Evolutionary conservation across 2,113 vertebrate species (phyloP), one percentile per base, ranked within the genome.

Genomic region (Hippolais icterina): DNA sequence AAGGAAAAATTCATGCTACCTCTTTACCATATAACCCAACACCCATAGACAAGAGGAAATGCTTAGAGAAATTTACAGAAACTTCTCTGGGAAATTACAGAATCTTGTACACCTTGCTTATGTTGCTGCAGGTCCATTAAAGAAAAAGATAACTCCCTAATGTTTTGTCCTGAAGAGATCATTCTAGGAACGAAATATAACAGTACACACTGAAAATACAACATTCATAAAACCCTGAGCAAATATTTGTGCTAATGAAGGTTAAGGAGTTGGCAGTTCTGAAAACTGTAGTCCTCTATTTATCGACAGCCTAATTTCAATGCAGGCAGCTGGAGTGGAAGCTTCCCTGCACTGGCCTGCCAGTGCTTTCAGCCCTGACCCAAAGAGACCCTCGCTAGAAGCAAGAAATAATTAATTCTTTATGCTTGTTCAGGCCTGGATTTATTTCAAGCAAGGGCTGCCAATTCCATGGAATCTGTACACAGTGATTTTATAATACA

Each of bases 201-300:
- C n/a, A 81, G 81, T 1, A 85, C 78, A 91, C 76, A 90, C 61
- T 83, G 85, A 92, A 95, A 96, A 95, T 23, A 77, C 52, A 88
- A 95, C 94, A 91, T 95, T 83, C 90, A 95, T 95, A 95, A 96
- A 90, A 59, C 74, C 64, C 76, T 91, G 80, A 90, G 96, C 92
- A 97, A 97, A 97, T 97, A 97, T 97, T 97, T 97, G 91, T 92
- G 83, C 79, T 97, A 97, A 95, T 96, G 94, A 96, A 97, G 88
- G 89, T 92, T 95, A 97, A 97, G 96, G 90, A 97, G 92, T 28
- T 93, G 95, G 92, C 83, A 93, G 93, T 81, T 57, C 72, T 91
- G 96, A 83, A 93, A 90, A 97, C 95, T 96, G 97, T 93, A 93
- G 75, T 74, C 75, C 85, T 96, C 96, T 97, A 91, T 96, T 93